Evolutionary conservation across 53 echinoderm and acorn worm species (phyloP), one percentile per base, ranked within the genome.

Genomic region (Hippasteria phrygiana): DNA sequence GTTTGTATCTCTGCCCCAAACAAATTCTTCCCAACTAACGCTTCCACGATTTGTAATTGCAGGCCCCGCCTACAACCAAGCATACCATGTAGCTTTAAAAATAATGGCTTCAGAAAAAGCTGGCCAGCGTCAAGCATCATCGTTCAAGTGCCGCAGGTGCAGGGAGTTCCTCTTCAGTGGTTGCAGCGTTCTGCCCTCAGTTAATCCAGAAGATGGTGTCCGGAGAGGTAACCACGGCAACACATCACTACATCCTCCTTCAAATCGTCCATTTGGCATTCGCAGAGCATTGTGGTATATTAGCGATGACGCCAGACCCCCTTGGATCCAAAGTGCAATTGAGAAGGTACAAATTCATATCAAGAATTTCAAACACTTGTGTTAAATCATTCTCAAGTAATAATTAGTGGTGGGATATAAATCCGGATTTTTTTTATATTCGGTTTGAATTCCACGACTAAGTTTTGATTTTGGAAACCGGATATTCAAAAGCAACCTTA

Each of bases 131-230:
- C 39, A 48, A 3, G 43, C 79, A 27, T 80, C 88, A 8, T 80
- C 82, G 29, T 92, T 92, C 77, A 93, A 87, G 78, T 93, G 93
- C 48, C 86, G 93, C 14, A 75, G 69, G 9, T 93, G 93, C 75
- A 77, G 90, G 56, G 62, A 63, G 5, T 71, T 77, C 33, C 86
- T 93, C 22, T 90, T 93, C 31, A 77, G 31, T 45, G 78, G 46
- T 31, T 87, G 71, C 77, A 59, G 87, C 26, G 73, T 87, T 72
- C 74, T 88, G 26, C 59, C 35, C 8, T 71, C 72, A 18, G 39
- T 36, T 36, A 47, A 27, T 14, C 38, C 74, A 27, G 75, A 51
- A 17, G 47, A 34, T 16, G 67, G 39, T 2, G 29, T 39, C 28
- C 37, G 34, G 42, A 26, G 29, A 28, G 38, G 28, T 27, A 62